Base-by-base conservation (phyloP, 2,797 vertebrate genomes). In the Poecilia picta region DNA sequence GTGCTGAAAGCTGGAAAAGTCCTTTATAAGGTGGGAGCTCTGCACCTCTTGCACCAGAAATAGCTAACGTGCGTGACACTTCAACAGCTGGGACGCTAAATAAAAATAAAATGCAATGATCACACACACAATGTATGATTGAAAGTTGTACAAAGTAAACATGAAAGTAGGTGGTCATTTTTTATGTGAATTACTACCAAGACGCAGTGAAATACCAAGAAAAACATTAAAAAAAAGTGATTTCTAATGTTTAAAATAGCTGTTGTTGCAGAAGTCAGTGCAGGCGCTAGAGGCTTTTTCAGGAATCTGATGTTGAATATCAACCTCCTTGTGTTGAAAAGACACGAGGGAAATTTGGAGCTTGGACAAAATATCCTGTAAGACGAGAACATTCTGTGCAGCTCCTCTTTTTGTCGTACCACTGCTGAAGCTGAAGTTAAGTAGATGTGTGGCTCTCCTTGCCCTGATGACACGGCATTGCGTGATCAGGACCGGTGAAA, bases 1-100 rank as follows among this genome's bases (percentile, higher is more conserved):
- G 76, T 99, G 78, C 94, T 99, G 70, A 96, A 95, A 86, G 93
- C 92, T 51, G 96, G 97, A 49, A 97, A 95, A 59, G 91, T 98
- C 47, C 82, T 96, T 84, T 98, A 97, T 89, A 97, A 98, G 97
- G 98, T 98, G 92, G 91, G 90, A 46, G 49, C 0, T 25, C 39
- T 39, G 47, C 53, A 36, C 25, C 2, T 7, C 46, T 0, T 1
- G 25, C 62, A 18, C 33, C 8, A 55, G 66, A 12, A 45, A 53
- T 41, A 47, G 43, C n/a, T 5, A 36, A 71, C 8, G 4, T 41
- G 18, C 36, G 11, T 25, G 33, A 20, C 7, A 23, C 20, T 66
- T 36, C 28, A 15, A 71, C n/a, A 45, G 68, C 25, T 46, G 12
- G 1, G 25, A 28, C 5, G 2, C 68, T 45, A 36, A 33, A 8